Conservation (phyloP, 2,888 invertebrate genomes). For the Caenorhabditis imperialis region DNA sequence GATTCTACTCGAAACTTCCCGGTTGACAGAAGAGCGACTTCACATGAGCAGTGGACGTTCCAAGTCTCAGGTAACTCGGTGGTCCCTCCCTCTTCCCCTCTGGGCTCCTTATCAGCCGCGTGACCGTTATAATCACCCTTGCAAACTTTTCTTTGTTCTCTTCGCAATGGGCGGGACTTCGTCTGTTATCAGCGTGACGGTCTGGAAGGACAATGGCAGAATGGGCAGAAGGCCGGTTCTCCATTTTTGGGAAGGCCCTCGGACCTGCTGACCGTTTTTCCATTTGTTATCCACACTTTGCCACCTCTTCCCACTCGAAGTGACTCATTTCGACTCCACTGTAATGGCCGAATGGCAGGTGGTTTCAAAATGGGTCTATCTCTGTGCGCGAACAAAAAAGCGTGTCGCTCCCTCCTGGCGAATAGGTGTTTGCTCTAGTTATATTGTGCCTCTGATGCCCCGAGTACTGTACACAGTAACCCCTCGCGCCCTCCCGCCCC, state of each 20-base stretch:
- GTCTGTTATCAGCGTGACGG: constrained; percentile 42
- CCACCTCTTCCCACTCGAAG: constrained; percentile 2
- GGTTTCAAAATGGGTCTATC: constrained; percentile 19
- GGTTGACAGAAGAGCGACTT: constrained; percentile 36
- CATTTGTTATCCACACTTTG: not conserved
- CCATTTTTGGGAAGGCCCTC: constrained; percentile 9
- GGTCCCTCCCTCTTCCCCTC: not conserved
- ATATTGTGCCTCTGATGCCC: constrained; percentile 46
- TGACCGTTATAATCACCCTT: constrained; percentile 17
- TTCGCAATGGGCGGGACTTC: constrained; percentile 3
- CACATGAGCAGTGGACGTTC: constrained; percentile 66
- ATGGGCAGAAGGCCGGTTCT: not conserved
- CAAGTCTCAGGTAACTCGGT: constrained; percentile 62
- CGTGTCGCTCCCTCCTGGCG: constrained; percentile 26
- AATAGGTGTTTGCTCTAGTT: constrained; percentile 52
- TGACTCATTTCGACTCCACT: not conserved
- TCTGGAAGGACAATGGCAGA: constrained; percentile 44
- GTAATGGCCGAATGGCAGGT: constrained; percentile 16
- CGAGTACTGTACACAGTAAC: constrained; percentile 50
- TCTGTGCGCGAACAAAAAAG: constrained; percentile 34
- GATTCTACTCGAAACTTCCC: constrained; percentile 32
- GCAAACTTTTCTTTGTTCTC: constrained; percentile 39
- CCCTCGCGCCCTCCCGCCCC: constrained; percentile 29
- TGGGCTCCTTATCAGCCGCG: constrained; percentile 4
- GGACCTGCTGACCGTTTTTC: constrained; percentile 12